These are phyloP conservation scores for Sakesphorus luctuosus DNA, from an alignment of 2,113 vertebrate genomes.

Conservation along the genomic window DNA sequence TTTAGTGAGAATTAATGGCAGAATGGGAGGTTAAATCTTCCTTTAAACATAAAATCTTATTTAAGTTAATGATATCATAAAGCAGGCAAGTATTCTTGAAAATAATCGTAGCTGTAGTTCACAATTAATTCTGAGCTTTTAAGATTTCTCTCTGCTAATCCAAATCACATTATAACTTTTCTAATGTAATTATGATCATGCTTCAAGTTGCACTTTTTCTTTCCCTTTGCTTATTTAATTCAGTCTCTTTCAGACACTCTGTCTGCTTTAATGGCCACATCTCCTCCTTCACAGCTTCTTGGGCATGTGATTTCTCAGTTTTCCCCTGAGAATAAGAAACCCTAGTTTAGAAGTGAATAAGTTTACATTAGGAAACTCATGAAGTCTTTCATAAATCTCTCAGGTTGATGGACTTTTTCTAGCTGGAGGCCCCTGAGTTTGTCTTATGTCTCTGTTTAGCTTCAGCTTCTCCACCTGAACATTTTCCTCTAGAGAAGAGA, in stretches of 20 bases:
- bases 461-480: not conserved
- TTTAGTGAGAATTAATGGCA: slow-evolving; percentile 2
- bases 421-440: not conserved
- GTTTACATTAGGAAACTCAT: not conserved
- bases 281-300: not conserved
- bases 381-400: not conserved
- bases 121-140: slow-evolving; percentile 41
- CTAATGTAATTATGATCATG: slow-evolving; percentile 7
- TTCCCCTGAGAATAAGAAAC: not conserved
- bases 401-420: not conserved
- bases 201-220: not conserved
- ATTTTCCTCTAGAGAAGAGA: not conserved
- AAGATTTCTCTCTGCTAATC: slow-evolving; percentile 32
- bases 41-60: slow-evolving; percentile 33
- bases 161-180: slow-evolving; percentile 47
- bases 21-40: slow-evolving; percentile 3
- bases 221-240: slow-evolving; percentile 20
- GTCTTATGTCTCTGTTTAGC: not conserved
- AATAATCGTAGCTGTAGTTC: slow-evolving; percentile 37
- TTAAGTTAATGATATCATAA: slow-evolving; percentile 52
- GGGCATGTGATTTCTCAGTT: not conserved
- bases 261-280: not conserved
- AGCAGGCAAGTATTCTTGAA: slow-evolving; percentile 40
- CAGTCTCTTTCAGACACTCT: not conserved
- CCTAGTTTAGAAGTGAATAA: not conserved